These are phyloP conservation scores for Alitta virens DNA, from an alignment of 2,888 invertebrate genomes.

Conservation along the genomic window DNA sequence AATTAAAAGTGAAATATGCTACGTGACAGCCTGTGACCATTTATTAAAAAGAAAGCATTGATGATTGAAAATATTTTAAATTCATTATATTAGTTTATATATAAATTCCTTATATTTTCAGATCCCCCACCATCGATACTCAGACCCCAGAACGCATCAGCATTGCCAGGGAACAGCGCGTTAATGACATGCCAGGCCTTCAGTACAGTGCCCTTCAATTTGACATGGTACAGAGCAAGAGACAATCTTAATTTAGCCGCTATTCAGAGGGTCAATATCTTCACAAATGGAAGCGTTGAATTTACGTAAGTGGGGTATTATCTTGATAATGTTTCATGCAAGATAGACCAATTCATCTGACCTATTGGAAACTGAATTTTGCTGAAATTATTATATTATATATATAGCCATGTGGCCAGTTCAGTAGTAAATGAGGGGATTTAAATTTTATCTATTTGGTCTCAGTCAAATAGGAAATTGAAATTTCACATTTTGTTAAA, in stretches of 20 bases:
- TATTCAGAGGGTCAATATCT: constrained; percentile 35
- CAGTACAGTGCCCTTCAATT: constrained; percentile 54
- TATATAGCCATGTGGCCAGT: no score
- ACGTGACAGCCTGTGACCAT: no score
- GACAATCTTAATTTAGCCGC: constrained; percentile 25
- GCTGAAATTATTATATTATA: neutral
- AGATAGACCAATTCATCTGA: neutral
- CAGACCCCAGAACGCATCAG: constrained; percentile 56
- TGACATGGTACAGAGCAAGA: constrained; percentile 54
- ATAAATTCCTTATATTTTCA: no score
- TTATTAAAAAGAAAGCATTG: no score
- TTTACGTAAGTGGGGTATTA: constrained; percentile 39
- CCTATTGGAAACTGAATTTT: neutral
- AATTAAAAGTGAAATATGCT: no score
- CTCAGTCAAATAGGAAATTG: no score
- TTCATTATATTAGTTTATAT: no score
- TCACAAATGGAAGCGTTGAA: constrained; percentile 56
- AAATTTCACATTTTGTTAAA: no score
- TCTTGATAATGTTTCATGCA: no score
- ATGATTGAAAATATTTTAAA: no score
- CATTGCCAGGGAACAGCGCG: constrained; percentile 54
- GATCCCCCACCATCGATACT: constrained; percentile 60
- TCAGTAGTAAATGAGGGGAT: no score
- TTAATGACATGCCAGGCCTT: constrained; percentile 56
- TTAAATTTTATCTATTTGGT: no score